These are phyloP conservation scores for Hymenopus coronatus DNA, from an alignment of 2,888 invertebrate species.

Conservation along the genomic window DNA sequence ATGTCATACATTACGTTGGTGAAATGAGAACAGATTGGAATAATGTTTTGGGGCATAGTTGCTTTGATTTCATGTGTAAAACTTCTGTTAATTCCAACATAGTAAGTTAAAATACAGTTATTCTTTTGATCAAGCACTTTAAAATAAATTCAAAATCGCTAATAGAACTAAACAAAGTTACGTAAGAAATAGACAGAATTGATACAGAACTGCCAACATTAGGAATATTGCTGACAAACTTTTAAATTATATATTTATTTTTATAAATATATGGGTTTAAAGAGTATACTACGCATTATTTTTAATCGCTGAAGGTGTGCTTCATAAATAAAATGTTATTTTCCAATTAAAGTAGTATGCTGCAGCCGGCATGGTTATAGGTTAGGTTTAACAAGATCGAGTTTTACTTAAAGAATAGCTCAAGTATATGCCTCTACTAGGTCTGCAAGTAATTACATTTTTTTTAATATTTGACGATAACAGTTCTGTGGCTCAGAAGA, in stretches of 20 bases:
- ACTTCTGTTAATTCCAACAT: constrained; percentile 70
- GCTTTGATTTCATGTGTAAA: constrained; percentile 61
- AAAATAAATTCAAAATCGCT: not conserved
- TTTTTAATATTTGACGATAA: too few relatives aligned
- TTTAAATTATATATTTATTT: too few relatives aligned
- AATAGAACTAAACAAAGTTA: not conserved
- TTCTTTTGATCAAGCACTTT: not conserved
- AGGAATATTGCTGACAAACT: not conserved
- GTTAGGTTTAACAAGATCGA: not conserved
- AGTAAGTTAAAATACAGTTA: constrained; percentile 59
- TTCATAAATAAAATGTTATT: too few relatives aligned
- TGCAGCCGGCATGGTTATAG: not conserved
- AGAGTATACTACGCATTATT: too few relatives aligned
- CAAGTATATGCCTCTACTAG: too few relatives aligned
- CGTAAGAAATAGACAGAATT: not conserved
- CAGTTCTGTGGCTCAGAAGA: too few relatives aligned
- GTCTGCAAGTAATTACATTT: too few relatives aligned
- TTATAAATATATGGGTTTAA: too few relatives aligned
- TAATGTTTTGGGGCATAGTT: constrained; percentile 39
- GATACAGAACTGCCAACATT: not conserved
- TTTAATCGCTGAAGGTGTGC: too few relatives aligned
- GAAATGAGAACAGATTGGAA: not conserved
- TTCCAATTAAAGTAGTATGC: not conserved
- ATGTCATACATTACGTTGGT: not conserved
- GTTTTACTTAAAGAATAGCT: too few relatives aligned